phyloP scores from a whole-genome alignment of 1,140 invertebrate species.

The Wiebesia pumilae region DNA sequence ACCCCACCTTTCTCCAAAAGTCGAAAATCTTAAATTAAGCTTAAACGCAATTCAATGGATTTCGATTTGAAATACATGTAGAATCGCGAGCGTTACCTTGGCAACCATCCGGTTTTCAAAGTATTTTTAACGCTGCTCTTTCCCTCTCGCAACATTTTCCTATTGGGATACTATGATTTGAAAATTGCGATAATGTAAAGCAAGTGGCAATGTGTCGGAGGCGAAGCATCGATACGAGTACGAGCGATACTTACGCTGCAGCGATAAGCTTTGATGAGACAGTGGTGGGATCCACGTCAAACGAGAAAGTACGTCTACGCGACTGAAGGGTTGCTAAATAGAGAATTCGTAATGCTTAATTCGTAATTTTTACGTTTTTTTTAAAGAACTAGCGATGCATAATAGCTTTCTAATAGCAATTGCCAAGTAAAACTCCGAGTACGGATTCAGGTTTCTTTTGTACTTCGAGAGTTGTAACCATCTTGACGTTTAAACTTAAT shows the following conservation, averaged over 20 bases:
- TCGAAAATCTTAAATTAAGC: not conserved
- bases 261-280: slow-evolving; percentile 2
- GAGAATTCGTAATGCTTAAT: not conserved
- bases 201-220: not conserved
- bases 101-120: not conserved
- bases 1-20: too few species aligned
- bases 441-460: not conserved
- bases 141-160: not conserved
- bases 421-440: not conserved
- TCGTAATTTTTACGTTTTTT: not conserved
- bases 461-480: not conserved
- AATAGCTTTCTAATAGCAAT: not conserved
- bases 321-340: not conserved
- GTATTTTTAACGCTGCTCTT: not conserved
- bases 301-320: not conserved
- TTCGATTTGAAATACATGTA: not conserved
- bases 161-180: not conserved
- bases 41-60: not conserved
- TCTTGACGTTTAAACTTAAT: not conserved
- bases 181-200: not conserved
- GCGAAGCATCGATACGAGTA: not conserved
- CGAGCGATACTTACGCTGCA: not conserved
- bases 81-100: not conserved
- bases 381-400: not conserved
- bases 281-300: not conserved